phyloP scores from a whole-genome alignment of 2,888 invertebrate genomes.

The Onthophagus sagittarius region DNA sequence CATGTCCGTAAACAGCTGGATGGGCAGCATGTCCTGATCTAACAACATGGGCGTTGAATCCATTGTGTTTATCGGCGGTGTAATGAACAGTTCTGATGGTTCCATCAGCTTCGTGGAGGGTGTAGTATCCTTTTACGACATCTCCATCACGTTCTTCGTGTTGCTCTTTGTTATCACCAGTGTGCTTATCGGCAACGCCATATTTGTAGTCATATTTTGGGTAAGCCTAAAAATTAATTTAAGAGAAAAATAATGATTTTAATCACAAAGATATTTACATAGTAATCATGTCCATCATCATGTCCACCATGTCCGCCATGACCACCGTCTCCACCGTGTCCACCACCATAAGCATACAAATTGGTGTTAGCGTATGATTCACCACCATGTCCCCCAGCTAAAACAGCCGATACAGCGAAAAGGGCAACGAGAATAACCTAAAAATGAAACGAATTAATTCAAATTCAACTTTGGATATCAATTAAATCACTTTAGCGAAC shows the following conservation, averaged over 20 bases:
- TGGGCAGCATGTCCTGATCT: slow-evolving; percentile 26
- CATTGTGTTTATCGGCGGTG: slow-evolving; percentile 32
- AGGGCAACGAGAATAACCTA: slow-evolving; percentile 3
- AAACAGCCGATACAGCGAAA: neutral
- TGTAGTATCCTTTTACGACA: slow-evolving; percentile 28
- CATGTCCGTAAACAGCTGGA: slow-evolving; percentile 19
- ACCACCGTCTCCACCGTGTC: slow-evolving; percentile 4
- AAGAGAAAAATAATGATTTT: too few species aligned
- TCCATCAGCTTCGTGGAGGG: slow-evolving; percentile 28
- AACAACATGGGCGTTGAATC: slow-evolving; percentile 30
- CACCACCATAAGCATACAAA: slow-evolving; percentile 9
- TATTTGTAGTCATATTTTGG: slow-evolving; percentile 30
- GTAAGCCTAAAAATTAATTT: slow-evolving; percentile 24
- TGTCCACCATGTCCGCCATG: slow-evolving; percentile 14
- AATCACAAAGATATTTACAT: neutral
- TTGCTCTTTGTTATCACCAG: slow-evolving; percentile 28
- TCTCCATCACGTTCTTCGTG: slow-evolving; percentile 30
- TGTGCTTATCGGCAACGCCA: slow-evolving; percentile 27
- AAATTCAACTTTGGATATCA: neutral
- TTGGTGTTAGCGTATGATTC: slow-evolving; percentile 15
- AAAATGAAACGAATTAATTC: neutral
- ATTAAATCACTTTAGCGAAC: neutral
- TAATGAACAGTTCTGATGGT: slow-evolving; percentile 34
- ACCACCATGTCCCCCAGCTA: slow-evolving; percentile 4
- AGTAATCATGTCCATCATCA: slow-evolving; percentile 12